A percentile compares a stretch with the other conserved stretches of the same genome.
phyloP scores from a whole-genome alignment of 2,888 invertebrate genomes.

The Neuroscelio doddi region DNA sequence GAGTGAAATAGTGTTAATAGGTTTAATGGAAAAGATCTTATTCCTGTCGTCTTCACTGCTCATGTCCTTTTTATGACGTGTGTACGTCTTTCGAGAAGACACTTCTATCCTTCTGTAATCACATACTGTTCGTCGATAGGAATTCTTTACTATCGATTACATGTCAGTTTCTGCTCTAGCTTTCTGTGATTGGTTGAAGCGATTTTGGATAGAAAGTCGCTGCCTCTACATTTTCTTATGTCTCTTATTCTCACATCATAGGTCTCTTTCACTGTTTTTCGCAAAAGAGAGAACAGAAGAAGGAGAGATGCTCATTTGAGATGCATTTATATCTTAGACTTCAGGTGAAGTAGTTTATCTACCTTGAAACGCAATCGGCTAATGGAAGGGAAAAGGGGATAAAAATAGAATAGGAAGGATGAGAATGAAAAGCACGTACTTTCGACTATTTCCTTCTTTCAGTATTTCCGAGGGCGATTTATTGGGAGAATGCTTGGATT shows the following conservation, averaged over 20 bases:
- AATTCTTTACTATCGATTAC: constrained; percentile 44
- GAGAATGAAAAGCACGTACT: constrained; percentile 50
- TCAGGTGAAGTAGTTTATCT: constrained; percentile 55
- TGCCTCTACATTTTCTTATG: constrained; percentile 31
- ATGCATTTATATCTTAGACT: constrained; percentile 49
- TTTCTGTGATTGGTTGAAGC: constrained; percentile 23
- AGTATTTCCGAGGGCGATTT: constrained; percentile 25
- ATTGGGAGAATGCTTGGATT: constrained; percentile 52
- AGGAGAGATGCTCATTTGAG: constrained; percentile 50
- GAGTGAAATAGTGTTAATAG: no score
- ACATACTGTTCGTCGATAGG: constrained; percentile 23
- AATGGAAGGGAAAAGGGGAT: constrained; percentile 54
- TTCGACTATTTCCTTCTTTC: constrained; percentile 43
- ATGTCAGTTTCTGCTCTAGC: constrained; percentile 17
- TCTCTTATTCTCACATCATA: constrained; percentile 11
- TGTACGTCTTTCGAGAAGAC: constrained; percentile 7
- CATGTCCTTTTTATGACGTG: constrained; percentile 7
- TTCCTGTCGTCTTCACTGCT: neutral
- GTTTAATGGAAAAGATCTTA: neutral
- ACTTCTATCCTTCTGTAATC: constrained; percentile 11
- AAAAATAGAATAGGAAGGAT: constrained; percentile 54
- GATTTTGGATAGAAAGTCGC: constrained; percentile 16
- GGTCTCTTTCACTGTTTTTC: constrained; percentile 4
- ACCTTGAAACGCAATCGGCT: constrained; percentile 61
- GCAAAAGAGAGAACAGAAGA: neutral